Percentiles rank a stretch among this genome's conserved stretches.
Conservation (phyloP, 2,797 vertebrate species). For the Lerista edwardsae region DNA sequence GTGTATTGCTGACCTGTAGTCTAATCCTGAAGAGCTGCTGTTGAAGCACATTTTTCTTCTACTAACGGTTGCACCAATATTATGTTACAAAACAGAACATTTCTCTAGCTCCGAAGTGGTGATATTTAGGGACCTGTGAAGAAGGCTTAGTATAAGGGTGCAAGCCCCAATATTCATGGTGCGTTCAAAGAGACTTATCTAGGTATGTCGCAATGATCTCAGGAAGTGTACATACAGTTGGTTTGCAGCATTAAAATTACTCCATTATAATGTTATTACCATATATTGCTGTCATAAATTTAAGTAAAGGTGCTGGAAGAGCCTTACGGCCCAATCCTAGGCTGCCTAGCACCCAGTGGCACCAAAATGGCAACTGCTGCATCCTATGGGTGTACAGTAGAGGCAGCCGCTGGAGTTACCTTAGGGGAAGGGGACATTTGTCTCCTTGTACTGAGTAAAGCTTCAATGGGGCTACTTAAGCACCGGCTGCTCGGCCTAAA, state of each 20-base stretch:
- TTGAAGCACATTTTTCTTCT: background rate
- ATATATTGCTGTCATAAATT: background rate
- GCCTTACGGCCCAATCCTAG: too few species aligned
- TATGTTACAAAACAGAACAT: background rate
- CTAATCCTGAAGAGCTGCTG: background rate
- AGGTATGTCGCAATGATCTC: background rate
- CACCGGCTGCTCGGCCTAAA: too few species aligned
- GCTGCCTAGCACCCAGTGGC: too few species aligned
- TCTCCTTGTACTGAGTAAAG: too few species aligned
- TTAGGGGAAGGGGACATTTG: too few species aligned
- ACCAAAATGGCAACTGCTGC: too few species aligned
- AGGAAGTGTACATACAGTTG: background rate
- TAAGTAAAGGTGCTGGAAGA: background rate
- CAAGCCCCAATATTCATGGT: background rate
- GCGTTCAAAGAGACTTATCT: background rate
- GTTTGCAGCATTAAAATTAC: background rate
- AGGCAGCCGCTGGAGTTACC: too few species aligned
- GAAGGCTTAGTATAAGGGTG: background rate
- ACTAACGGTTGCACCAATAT: background rate
- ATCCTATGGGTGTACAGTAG: too few species aligned
- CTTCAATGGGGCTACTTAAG: too few species aligned
- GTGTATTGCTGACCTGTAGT: background rate
- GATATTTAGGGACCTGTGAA: background rate
- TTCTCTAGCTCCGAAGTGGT: background rate
- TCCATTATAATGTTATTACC: background rate